Evolutionary conservation across 1,140 invertebrate species (phyloP), one percentile per base, ranked within the genome.

Genomic region (Brachionus asplanchnoidis): DNA sequence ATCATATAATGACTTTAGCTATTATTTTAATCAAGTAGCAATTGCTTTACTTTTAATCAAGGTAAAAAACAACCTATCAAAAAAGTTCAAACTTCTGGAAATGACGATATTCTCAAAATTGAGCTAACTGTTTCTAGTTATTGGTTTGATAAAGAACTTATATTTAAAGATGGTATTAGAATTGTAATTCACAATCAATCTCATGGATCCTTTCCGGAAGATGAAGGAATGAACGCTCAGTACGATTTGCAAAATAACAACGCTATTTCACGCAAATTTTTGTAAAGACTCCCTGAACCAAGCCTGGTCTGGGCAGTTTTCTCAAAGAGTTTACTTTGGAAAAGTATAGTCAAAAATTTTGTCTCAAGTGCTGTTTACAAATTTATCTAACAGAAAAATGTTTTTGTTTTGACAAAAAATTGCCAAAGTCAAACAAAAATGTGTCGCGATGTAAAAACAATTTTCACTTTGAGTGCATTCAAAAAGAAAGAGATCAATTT

Each of bases 151-250:
- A 36, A 3, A 14, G 66, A 82, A 26, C 8, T 36, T 36, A 56
- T 42, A 14, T 70, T 70, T 14, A 36, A 70, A 5, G 82, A 68
- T 23, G 85, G 85, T n/a, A 66, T 84, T n/a, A 68, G 68, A 14
- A 17, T 79, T 40, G 44, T 79, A 0, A 17, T 79, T 50, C 75
- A 79, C 17, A 46, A 79, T 40, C 44, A 60, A 26, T 20, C 14
- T 32, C 8, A 14, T 32, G 26, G 7, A n/a, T 26, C 53, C 11
- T 53, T 60, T 60, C 44, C 44, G 2, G 40, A 79, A n/a, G 53
- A 60, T 14, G 53, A 79, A 26, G 75, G 75, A 7, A 50, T 79
- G 3, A 5, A 14, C 1, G 26, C 28, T 11, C 6, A 7, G 23
- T 60, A 12, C 32, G 36, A 28, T 12, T n/a, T 8, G 12, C 20